Conservation (phyloP, 1,140 invertebrate genomes). For the Ostrea edulis region DNA sequence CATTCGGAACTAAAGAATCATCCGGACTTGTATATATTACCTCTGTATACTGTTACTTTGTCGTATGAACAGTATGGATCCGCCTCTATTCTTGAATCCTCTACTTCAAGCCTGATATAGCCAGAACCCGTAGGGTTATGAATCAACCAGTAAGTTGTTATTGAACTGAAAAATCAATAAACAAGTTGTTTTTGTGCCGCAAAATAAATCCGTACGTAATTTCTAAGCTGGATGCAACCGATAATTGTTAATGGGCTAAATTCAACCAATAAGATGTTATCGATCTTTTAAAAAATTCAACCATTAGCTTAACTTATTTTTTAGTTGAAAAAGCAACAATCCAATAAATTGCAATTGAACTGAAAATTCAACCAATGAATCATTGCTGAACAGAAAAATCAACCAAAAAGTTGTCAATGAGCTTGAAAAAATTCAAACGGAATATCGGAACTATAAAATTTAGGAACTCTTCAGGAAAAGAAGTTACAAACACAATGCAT, state of each 20-base stretch:
- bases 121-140: conserved; percentile 46
- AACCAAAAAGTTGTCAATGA: not conserved
- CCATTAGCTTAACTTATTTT: no score
- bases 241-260: not conserved
- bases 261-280: not conserved
- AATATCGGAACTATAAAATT: no score
- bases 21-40: no score
- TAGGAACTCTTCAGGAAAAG: no score
- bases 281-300: not conserved
- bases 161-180: conserved; percentile 27
- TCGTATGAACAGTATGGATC: conserved; percentile 45
- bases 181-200: no score
- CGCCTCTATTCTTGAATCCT: conserved; percentile 54
- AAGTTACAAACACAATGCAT: no score
- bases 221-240: not conserved
- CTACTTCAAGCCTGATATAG: conserved; percentile 38
- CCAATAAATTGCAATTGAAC: conserved; percentile 33
- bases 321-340: not conserved
- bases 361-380: not conserved
- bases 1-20: no score
- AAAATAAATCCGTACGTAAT: not conserved
- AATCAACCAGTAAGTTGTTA: conserved; percentile 48
- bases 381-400: not conserved
- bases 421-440: no score
- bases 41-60: conserved; percentile 52